These are phyloP conservation scores for Trichomycterus rosablanca DNA, from an alignment of 2,113 vertebrate species.

Conservation along the genomic window DNA sequence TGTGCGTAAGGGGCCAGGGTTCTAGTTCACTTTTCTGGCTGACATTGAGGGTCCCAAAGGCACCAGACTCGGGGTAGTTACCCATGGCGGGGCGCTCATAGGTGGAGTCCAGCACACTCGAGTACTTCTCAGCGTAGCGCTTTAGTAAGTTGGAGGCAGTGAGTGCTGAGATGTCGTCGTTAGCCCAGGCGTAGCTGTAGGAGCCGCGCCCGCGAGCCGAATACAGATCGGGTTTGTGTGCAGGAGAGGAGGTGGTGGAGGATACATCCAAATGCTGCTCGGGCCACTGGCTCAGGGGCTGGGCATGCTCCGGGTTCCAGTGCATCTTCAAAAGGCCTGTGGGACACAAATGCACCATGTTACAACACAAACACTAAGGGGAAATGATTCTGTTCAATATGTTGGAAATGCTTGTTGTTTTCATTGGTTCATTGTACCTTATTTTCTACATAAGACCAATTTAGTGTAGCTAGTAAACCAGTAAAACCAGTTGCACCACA, in stretches of 20 bases:
- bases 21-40: conserved; percentile 83
- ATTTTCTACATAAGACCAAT: too few relatives aligned
- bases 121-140: conserved; percentile 95
- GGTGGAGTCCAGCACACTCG: conserved; percentile 81
- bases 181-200: conserved; percentile 93
- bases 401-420: too few relatives aligned
- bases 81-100: conserved; percentile 79
- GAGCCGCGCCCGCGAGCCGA: conserved; percentile 72
- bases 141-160: conserved; percentile 96
- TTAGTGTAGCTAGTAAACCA: too few relatives aligned
- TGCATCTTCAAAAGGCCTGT: conserved; percentile 92
- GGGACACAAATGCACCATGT: neutral
- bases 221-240: conserved; percentile 87
- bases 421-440: too few relatives aligned
- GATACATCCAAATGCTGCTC: conserved; percentile 98
- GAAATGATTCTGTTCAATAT: too few relatives aligned
- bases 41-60: conserved; percentile 75
- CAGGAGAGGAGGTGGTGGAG: conserved; percentile 91
- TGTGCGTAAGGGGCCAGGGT: conserved; percentile 77
- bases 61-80: conserved; percentile 69
- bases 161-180: conserved; percentile 93
- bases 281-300: conserved; percentile 96
- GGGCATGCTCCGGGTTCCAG: conserved; percentile 99
- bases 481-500: too few relatives aligned
- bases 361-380: too few relatives aligned